phyloP scores from a whole-genome alignment of 2,797 vertebrate species.

The Hafferia zeledoni region DNA sequence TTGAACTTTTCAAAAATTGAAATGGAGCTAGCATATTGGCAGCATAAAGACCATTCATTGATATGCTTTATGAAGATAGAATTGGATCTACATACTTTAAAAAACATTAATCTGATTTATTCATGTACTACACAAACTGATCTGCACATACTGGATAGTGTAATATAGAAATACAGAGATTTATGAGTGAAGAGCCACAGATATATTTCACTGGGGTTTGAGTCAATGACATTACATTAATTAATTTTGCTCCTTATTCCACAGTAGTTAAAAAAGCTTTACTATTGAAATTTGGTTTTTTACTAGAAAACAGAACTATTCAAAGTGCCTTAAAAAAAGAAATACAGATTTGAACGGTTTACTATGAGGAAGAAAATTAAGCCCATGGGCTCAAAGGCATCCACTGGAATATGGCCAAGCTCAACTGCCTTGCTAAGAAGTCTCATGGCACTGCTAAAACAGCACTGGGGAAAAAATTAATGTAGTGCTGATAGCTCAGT shows the following conservation, averaged over 20 bases:
- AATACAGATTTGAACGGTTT: neutral
- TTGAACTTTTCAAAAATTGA: neutral
- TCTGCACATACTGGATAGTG: neutral
- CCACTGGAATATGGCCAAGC: conserved; percentile 29
- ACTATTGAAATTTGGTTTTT: neutral
- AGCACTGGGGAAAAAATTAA: neutral
- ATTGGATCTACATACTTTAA: neutral
- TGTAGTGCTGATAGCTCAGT: neutral
- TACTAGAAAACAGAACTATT: neutral
- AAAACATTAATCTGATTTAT: neutral
- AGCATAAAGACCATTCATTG: neutral
- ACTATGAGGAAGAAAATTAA: conserved; percentile 27
- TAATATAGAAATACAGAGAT: neutral
- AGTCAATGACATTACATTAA: neutral
- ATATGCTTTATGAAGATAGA: neutral
- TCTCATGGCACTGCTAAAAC: neutral
- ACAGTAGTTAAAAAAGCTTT: neutral
- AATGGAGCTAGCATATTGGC: neutral
- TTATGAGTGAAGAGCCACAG: neutral
- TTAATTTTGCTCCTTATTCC: neutral
- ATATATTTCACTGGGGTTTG: neutral
- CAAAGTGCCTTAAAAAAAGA: neutral
- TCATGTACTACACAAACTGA: neutral
- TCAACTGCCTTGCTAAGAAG: conserved; percentile 8
- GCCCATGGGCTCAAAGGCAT: conserved; percentile 18